These are phyloP conservation scores for Timandra comae DNA, from an alignment of 2,888 invertebrate genomes.

Conservation along the genomic window DNA sequence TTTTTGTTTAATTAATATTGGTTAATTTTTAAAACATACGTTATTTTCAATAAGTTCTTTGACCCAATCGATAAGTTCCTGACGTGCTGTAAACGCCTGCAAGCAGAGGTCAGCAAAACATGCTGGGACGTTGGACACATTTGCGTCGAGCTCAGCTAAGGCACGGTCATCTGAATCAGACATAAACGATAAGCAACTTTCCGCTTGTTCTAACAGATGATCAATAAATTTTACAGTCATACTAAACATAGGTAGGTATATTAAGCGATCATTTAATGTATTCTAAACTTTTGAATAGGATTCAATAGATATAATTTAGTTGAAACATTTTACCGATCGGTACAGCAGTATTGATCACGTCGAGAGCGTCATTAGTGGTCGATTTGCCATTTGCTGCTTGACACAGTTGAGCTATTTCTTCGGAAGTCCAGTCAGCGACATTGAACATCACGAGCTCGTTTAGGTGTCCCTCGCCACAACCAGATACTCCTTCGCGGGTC, in stretches of 20 bases:
- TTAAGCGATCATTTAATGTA: too few species aligned
- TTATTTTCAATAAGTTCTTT: conserved; percentile 47
- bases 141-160: conserved; percentile 44
- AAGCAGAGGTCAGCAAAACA: conserved; percentile 59
- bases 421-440: conserved; percentile 61
- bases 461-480: conserved; percentile 38
- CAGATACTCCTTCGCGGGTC: conserved; percentile 41
- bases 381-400: conserved; percentile 41
- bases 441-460: conserved; percentile 58
- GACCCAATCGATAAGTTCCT: conserved; percentile 66
- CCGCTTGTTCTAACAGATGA: too few species aligned
- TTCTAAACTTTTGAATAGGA: too few species aligned
- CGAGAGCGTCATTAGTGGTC: conserved; percentile 36
- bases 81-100: conserved; percentile 56
- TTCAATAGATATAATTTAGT: too few species aligned
- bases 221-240: too few species aligned
- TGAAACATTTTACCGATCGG: conserved; percentile 38
- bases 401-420: conserved; percentile 56
- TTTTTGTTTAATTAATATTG: too few species aligned
- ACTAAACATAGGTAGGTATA: too few species aligned
- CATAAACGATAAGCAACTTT: not conserved
- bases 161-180: conserved; percentile 43
- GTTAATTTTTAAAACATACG: conserved; percentile 32
- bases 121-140: conserved; percentile 46
- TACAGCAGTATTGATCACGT: conserved; percentile 37